Evolutionary conservation across 2,888 invertebrate genomes (phyloP), one percentile per base, ranked within the genome.

Genomic region (Rhyacophila evoluta): DNA sequence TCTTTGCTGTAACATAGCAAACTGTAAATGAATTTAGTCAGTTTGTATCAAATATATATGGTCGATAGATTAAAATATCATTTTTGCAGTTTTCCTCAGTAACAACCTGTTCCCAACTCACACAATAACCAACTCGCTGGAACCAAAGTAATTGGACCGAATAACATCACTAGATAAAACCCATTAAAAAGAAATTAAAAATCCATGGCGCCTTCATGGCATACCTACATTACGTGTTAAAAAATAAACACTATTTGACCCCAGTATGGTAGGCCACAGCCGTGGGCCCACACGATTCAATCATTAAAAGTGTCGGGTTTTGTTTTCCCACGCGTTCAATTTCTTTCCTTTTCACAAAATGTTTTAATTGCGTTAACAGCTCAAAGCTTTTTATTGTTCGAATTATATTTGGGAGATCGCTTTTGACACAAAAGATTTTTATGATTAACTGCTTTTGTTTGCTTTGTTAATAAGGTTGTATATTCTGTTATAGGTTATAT

Each of bases 271-370:
- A 25, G 25, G 55, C 55, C 55, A 55, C 55, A 10, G 55, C 55
- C 55, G 6, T 19, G 55, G 55, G 55, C 55, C 55, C 19, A 55
- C 55, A 55, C 55, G 55, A 55, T 55, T 55, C 55, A 55, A 55
- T 55, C 55, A 55, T 55, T 55, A 55, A 55, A 55, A 55, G 55
- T 55, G 55, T 55, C 55, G 55, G 55, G 55, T 55, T 55, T 55
- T 55, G 15, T 12, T 25, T 41, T 55, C 55, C 55, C 55, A 55
- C 55, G 55, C 55, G 55, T 55, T 55, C 8, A 55, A 55, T 55
- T 55, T 55, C 55, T 55, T 55, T 55, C 55, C 55, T 19, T 55
- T 55, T 55, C 15, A 19, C 19, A 55, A 33, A 55, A 55, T 55
- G 55, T 55, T 55, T 55, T 55, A 55, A 55, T 55, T 55, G 55